phyloP scores from a whole-genome alignment of 2,113 vertebrate species.

The Colinus virginianus region DNA sequence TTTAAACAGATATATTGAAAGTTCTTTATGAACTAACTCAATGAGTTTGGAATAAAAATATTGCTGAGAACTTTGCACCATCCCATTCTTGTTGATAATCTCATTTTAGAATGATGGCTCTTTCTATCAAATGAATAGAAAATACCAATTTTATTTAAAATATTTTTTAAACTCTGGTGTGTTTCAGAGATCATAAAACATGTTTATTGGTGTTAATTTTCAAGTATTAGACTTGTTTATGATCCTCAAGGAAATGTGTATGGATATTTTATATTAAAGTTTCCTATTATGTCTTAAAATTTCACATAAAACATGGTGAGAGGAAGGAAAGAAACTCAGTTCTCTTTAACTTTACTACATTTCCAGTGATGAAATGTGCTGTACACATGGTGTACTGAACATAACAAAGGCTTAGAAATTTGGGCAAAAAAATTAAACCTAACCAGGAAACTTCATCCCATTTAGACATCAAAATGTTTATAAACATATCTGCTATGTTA shows the following conservation, averaged over 20 bases:
- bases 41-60: neutral
- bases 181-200: neutral
- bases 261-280: neutral
- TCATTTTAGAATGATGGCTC: neutral
- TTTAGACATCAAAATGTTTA: neutral
- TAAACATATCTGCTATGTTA: neutral
- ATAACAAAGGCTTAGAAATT: neutral
- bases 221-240: neutral
- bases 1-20: neutral
- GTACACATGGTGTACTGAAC: too few relatives aligned
- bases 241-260: neutral
- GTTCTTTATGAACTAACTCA: neutral
- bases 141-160: neutral
- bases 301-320: neutral
- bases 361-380: neutral
- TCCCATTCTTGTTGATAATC: neutral
- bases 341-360: neutral
- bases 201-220: neutral
- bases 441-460: neutral
- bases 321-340: neutral
- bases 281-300: neutral
- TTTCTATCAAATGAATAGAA: neutral
- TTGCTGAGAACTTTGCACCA: neutral
- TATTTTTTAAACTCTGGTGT: neutral
- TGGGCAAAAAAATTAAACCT: neutral